Base-by-base conservation (phyloP, 2,797 vertebrate genomes). In the Neosilurus mollespiculum region DNA sequence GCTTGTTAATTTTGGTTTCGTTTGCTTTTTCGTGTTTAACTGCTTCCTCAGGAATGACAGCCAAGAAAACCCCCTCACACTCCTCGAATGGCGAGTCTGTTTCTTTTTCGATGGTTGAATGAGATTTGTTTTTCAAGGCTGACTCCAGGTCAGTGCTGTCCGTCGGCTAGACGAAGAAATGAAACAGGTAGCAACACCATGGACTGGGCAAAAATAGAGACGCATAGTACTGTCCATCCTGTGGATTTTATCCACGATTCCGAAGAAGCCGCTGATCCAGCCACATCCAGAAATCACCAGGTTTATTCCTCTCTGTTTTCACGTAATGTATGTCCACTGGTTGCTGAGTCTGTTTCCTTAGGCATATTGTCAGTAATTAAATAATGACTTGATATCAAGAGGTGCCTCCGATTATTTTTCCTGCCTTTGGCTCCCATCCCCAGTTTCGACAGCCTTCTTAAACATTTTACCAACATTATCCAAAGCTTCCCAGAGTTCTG, bases 1-100 rank as follows among this genome's bases (percentile, higher is more conserved):
- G 94, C 94, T 95, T 94, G 93, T 81, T 94, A 93, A 94, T 95
- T 95, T 95, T 96, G 94, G 94, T 95, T 79, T 95, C 94, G 91
- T 94, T 92, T 88, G 95, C 93, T 95, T 91, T 89, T 87, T 95
- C 91, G 88, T 89, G 93, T 94, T 93, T 93, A 91, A 93, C 93
- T 92, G 93, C 93, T 93, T 94, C 93, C 92, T 92, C 88, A 93
- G 92, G 92, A 94, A 94, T 85, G 91, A 92, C 93, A 94, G 93
- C 91, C 90, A 90, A 78, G 88, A 91, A 91, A 93, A 92, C 92
- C 90, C 92, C 83, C 79, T 87, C 90, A 91, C 92, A 89, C 90
- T 92, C 90, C 90, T 92, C 89, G 89, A 89, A 89, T 91, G 90
- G 79, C 87, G 90, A 91, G 91, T 91, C 91, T 89, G 92, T 88